Evolutionary conservation across 1,140 invertebrate species (phyloP).

Genomic region (Hormaphis cornu): DNA sequence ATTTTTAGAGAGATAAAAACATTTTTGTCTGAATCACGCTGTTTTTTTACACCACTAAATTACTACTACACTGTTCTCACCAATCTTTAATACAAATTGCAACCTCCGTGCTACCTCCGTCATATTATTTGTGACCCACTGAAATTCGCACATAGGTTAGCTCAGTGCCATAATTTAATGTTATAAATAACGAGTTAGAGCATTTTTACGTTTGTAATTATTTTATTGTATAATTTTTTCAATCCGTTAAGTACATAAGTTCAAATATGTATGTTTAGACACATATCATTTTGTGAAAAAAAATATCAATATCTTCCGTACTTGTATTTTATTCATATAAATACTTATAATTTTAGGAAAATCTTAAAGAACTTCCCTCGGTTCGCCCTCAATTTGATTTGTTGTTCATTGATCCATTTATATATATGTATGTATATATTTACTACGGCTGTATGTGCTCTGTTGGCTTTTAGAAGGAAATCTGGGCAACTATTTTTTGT

Average conservation of each 20-base stretch:
- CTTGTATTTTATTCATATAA: not conserved
- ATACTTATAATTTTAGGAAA: too few species aligned
- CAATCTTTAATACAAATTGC: not conserved
- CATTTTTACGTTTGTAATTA: not conserved
- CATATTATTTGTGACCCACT: not conserved
- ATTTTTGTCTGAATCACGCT: not conserved
- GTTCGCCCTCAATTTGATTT: not conserved
- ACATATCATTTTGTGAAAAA: slow-evolving; percentile 23
- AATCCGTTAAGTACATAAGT: not conserved
- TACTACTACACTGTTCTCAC: not conserved
- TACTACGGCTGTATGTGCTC: too few species aligned
- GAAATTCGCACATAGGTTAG: not conserved
- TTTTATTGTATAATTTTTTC: not conserved
- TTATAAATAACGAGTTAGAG: not conserved
- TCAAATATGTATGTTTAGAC: slow-evolving; percentile 3
- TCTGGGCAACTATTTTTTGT: too few species aligned
- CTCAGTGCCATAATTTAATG: slow-evolving; percentile 22
- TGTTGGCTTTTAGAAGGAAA: too few species aligned
- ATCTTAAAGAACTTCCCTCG: not conserved
- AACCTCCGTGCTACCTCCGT: not conserved
- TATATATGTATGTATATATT: not conserved
- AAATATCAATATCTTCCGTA: slow-evolving; percentile 5
- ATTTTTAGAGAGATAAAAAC: not conserved
- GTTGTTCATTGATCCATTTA: not conserved
- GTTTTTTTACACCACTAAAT: not conserved